Percentiles rank a stretch among this genome's conserved stretches.
phyloP scores from a whole-genome alignment of 2,888 invertebrate species.

The Cerastis rubricosa region DNA sequence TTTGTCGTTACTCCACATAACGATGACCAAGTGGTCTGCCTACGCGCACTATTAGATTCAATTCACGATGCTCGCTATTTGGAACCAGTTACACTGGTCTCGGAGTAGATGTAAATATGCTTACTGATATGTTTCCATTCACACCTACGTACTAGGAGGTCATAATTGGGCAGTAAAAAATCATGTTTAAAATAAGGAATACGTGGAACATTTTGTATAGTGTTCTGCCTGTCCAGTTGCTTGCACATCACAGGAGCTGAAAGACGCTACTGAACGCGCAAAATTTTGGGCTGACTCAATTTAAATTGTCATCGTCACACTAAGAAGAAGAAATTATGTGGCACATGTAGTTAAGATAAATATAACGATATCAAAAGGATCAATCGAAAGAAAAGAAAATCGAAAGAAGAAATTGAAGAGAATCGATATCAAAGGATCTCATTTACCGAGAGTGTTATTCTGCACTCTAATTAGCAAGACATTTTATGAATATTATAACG shows the following conservation, averaged over 20 bases:
- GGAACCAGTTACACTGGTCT: slow-evolving; percentile 68
- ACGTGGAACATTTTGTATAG: too few relatives aligned
- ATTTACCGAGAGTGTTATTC: not conserved
- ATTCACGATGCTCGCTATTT: slow-evolving; percentile 73
- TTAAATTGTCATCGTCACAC: too few relatives aligned
- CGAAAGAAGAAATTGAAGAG: too few relatives aligned
- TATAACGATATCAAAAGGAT: not conserved
- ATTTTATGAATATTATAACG: slow-evolving; percentile 1
- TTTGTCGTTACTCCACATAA: slow-evolving; percentile 58
- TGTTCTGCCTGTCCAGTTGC: too few relatives aligned
- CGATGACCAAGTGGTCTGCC: slow-evolving; percentile 72
- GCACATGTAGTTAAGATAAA: not conserved
- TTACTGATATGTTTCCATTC: slow-evolving; percentile 58
- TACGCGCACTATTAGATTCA: slow-evolving; percentile 80
- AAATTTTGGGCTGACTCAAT: too few relatives aligned
- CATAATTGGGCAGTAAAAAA: not conserved
- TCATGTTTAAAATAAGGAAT: not conserved
- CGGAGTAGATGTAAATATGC: slow-evolving; percentile 62
- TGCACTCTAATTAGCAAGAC: not conserved
- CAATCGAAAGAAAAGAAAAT: too few relatives aligned
- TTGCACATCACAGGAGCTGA: too few relatives aligned
- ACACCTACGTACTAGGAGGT: slow-evolving; percentile 39
- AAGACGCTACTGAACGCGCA: too few relatives aligned
- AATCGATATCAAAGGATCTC: too few relatives aligned
- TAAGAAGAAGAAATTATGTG: not conserved